Percentiles rank a stretch among this genome's conserved stretches.
These are phyloP conservation scores for Drosophila mettleri DNA, from an alignment of 2,888 invertebrate species.

Conservation along the genomic window DNA sequence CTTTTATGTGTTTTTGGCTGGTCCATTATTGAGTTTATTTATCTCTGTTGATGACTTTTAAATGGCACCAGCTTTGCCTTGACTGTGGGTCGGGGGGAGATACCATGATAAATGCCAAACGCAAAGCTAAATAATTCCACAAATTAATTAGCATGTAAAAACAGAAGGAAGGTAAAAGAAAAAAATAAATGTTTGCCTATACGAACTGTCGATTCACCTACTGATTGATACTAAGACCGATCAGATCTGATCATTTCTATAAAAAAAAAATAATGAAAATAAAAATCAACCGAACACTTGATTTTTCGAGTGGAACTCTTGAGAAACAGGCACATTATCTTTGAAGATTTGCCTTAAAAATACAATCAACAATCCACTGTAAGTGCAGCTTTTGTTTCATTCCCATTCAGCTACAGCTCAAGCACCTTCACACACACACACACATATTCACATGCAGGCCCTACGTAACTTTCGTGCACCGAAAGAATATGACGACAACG, in stretches of 20 bases:
- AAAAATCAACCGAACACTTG: slow-evolving; percentile 34
- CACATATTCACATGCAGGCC: not conserved
- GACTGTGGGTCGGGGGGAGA: not conserved
- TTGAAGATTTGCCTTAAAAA: slow-evolving; percentile 36
- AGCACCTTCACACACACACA: slow-evolving; percentile 37
- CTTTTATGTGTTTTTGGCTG: slow-evolving; percentile 48
- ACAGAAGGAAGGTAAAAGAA: slow-evolving; percentile 6
- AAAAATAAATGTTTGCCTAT: slow-evolving; percentile 5
- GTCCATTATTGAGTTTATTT: slow-evolving; percentile 75
- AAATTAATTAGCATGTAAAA: slow-evolving; percentile 14
- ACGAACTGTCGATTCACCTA: not conserved
- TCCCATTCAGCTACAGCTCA: slow-evolving; percentile 44
- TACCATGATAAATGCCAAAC: slow-evolving; percentile 42
- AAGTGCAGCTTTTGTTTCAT: slow-evolving; percentile 45
- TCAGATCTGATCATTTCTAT: slow-evolving; percentile 50
- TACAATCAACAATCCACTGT: slow-evolving; percentile 24
- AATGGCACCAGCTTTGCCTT: slow-evolving; percentile 64
- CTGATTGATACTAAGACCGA: slow-evolving; percentile 2
- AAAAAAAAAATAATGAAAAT: slow-evolving; percentile 8
- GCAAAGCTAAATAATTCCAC: slow-evolving; percentile 29
- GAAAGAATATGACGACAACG: slow-evolving; percentile 42
- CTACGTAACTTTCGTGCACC: slow-evolving; percentile 4
- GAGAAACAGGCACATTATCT: slow-evolving; percentile 49
- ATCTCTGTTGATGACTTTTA: slow-evolving; percentile 75
- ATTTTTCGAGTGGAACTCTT: slow-evolving; percentile 48